A percentile compares a stretch with the other conserved stretches of the same genome.
Evolutionary conservation across 1,140 invertebrate genomes (phyloP).

Genomic region (Choristoneura fumiferana): DNA sequence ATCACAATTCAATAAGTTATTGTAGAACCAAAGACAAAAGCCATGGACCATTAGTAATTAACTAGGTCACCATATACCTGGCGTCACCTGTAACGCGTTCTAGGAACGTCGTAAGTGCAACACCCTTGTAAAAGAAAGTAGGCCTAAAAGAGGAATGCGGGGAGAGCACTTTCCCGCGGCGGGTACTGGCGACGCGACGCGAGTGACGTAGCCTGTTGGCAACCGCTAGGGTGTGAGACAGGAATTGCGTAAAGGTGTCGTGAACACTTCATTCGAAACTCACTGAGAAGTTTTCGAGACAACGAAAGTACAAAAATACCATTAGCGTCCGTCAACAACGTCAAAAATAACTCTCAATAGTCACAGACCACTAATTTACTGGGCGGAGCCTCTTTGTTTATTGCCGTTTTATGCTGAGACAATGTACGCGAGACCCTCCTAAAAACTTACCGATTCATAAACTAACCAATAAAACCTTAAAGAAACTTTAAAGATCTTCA

Average conservation of each 20-base stretch:
- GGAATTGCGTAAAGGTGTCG: constrained; percentile 70
- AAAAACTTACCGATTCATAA: neutral
- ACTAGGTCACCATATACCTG: constrained; percentile 45
- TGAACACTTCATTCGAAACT: constrained; percentile 56
- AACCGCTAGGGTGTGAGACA: constrained; percentile 54
- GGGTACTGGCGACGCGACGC: constrained; percentile 34
- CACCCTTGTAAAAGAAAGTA: constrained; percentile 40
- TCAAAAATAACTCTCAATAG: constrained; percentile 42
- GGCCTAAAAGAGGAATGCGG: constrained; percentile 39
- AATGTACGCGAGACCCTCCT: too few species aligned
- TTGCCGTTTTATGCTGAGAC: too few species aligned
- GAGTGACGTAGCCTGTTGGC: constrained; percentile 59
- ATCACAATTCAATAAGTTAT: neutral
- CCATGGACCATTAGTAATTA: constrained; percentile 28
- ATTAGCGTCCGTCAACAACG: constrained; percentile 53
- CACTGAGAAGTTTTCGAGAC: constrained; percentile 52
- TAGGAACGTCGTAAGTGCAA: constrained; percentile 28
- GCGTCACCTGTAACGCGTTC: constrained; percentile 36
- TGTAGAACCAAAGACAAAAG: constrained; percentile 2
- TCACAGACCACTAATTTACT: constrained; percentile 19
- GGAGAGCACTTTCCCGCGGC: constrained; percentile 43
- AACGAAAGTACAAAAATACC: constrained; percentile 61
- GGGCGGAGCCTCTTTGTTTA: constrained; percentile 11
- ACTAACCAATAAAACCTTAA: constrained; percentile 5
- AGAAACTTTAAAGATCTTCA: too few species aligned